phyloP scores from a whole-genome alignment of 2,113 vertebrate genomes.

The Trachemys scripta region DNA sequence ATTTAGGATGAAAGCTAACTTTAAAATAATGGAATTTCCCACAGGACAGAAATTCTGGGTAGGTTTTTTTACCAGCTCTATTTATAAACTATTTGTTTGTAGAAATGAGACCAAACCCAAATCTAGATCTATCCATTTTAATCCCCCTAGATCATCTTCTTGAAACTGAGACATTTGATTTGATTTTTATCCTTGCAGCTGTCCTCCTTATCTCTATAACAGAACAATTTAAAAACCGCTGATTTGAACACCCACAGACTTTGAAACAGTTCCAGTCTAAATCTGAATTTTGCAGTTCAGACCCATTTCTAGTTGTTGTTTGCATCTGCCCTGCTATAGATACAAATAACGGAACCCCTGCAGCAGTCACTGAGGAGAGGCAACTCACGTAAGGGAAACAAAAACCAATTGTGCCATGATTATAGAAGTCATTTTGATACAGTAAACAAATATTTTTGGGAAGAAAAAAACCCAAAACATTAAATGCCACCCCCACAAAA shows the following conservation, averaged over 20 bases:
- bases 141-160: neutral
- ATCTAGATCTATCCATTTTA: neutral
- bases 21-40: neutral
- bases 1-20: neutral
- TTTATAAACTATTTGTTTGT: neutral
- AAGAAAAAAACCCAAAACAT: constrained; percentile 16
- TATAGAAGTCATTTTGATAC: neutral
- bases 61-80: neutral
- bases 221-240: constrained; percentile 3
- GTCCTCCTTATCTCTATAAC: neutral
- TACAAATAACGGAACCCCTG: constrained; percentile 51
- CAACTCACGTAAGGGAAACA: no score
- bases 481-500: neutral
- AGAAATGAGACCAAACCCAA: neutral
- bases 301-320: neutral
- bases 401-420: constrained; percentile 27
- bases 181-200: constrained; percentile 29
- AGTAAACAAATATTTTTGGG: constrained; percentile 16
- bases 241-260: neutral
- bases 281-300: constrained; percentile 28
- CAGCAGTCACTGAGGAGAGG: constrained; percentile 1
- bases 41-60: neutral
- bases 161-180: neutral
- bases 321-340: neutral
- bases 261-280: neutral